Percentiles rank a stretch among this genome's conserved stretches.
Conservation (phyloP, 2,797 vertebrate species). For the Pangasius djambal region DNA sequence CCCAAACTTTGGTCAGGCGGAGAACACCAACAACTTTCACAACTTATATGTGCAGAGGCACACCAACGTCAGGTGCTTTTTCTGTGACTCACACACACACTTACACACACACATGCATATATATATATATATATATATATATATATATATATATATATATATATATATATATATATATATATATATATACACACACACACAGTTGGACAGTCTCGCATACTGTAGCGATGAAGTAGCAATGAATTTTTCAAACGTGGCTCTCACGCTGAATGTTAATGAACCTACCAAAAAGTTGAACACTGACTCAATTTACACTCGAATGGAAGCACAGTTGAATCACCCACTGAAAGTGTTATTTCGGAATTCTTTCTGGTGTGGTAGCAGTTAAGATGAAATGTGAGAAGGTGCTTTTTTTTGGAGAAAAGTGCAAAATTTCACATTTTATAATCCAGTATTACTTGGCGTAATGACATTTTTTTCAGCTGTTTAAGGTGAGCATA, state of each 20-base stretch:
- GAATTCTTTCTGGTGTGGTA: neutral
- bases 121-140: neutral
- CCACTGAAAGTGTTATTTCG: neutral
- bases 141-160: neutral
- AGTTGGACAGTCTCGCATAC: neutral
- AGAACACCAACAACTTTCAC: slow-evolving; percentile 98
- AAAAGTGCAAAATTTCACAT: neutral
- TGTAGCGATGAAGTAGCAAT: neutral
- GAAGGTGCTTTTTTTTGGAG: neutral
- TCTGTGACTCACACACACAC: neutral
- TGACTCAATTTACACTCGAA: slow-evolving; percentile 30
- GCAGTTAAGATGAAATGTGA: neutral
- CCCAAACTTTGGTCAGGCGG: slow-evolving; percentile 90
- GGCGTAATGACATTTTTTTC: neutral
- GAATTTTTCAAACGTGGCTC: slow-evolving; percentile 29
- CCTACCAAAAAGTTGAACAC: neutral
- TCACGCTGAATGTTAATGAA: slow-evolving; percentile 31
- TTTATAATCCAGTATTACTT: neutral
- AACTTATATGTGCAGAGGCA: slow-evolving; percentile 97
- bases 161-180: neutral
- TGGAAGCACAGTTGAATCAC: neutral
- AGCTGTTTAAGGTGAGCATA: neutral
- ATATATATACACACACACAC: neutral
- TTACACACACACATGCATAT: neutral
- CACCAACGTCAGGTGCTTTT: slow-evolving; percentile 91